Evolutionary conservation across 2,113 vertebrate genomes (phyloP), one percentile per base, ranked within the genome.

Genomic region (Toxostoma redivivum): DNA sequence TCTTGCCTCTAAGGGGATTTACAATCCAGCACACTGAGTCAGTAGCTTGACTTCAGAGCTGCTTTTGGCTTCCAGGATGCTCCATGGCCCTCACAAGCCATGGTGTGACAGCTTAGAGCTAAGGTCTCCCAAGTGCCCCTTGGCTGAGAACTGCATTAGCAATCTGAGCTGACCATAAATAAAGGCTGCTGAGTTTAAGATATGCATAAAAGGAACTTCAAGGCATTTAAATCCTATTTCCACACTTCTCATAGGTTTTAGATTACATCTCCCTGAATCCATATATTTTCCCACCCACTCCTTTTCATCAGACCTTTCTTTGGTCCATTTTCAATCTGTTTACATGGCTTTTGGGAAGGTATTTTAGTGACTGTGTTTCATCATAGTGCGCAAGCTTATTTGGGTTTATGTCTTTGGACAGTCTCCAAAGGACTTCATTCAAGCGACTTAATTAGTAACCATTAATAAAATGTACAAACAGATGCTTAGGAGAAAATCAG

Each of bases 401-500:
- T 93, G 80, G 60, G 79, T 95, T 94, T 95, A 67, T 92, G 80
- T 92, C 80, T 95, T 91, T 96, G 92, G 77, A 92, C 19, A 57
- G 65, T 48, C 18, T 91, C 94, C 94, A 95, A 86, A 87, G 65
- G 60, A 81, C 33, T 94, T 93, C 33, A 94, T 92, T 72, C 72
- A 86, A 94, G 56, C 2, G 1, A 60, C n/a, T 96, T 91, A 95
- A 94, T 94, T 94, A 94, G 91, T 66, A 69, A 48, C 70, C 56
- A 91, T 95, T 95, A 95, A 95, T 94, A 90, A 88, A 92, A 53
- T 78, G 65, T 53, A 87, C 91, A 89, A 94, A 94, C 77, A 94
- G 65, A 81, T 91, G 57, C 86, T 88, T 92, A 56, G 72, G 60
- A 96, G 81, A 79, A 92, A 95, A 94, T 60, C 27, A 78, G 77